These are phyloP conservation scores for Rhopalosiphum padi DNA, from an alignment of 1,140 invertebrate species.

Conservation along the genomic window DNA sequence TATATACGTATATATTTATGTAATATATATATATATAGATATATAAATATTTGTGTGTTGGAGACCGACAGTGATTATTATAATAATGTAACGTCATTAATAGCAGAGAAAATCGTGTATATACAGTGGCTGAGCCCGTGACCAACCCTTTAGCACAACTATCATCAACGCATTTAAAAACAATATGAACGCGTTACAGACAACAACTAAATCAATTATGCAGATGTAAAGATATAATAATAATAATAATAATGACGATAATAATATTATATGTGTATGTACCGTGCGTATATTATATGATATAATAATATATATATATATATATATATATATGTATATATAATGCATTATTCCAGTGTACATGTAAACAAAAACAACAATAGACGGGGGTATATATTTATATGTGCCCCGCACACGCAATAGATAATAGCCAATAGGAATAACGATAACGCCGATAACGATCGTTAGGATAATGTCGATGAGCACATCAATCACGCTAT, in stretches of 20 bases:
- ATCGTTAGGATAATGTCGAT: conserved; percentile 31
- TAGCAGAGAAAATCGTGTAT: conserved; percentile 7
- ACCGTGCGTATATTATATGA: background rate
- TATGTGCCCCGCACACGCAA: background rate
- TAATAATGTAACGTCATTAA: conserved; percentile 25
- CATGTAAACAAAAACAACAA: conserved; percentile 14
- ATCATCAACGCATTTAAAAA: background rate
- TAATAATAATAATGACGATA: background rate
- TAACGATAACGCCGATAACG: conserved; percentile 7
- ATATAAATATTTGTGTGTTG: conserved; percentile 7
- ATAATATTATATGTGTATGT: background rate
- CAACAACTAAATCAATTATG: conserved; percentile 6
- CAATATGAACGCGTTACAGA: background rate
- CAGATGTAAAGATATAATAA: conserved; percentile 4
- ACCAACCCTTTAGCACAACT: background rate
- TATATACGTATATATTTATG: background rate
- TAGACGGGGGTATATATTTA: background rate
- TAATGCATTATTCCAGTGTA: background rate
- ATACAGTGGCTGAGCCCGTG: background rate
- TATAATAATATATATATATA: too few species aligned
- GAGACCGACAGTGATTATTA: conserved; percentile 16
- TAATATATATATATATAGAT: background rate
- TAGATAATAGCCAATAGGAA: background rate
- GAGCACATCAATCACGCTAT: conserved; percentile 18
- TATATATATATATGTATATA: too few species aligned